Evolutionary conservation across 2,888 invertebrate genomes (phyloP).

Genomic region (Diplazon laetatorius): DNA sequence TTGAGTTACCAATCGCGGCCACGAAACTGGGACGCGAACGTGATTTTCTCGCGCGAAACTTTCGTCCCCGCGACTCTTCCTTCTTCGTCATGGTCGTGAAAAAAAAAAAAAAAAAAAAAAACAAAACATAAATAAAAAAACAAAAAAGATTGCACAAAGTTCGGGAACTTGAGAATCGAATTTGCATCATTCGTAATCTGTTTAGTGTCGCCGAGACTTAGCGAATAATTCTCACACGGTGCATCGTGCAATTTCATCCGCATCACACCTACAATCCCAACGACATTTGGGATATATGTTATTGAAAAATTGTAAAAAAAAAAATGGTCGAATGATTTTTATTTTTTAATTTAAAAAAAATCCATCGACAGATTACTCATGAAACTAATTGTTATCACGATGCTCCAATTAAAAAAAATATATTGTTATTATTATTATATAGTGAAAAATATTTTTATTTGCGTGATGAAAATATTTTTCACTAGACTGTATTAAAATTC

Average conservation of each 20-base stretch:
- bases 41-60: constrained; percentile 55
- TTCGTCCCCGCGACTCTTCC: constrained; percentile 29
- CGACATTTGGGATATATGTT: too few relatives aligned
- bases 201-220: constrained; percentile 24
- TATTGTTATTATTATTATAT: too few relatives aligned
- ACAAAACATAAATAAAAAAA: background rate
- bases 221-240: background rate
- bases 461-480: too few relatives aligned
- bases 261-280: background rate
- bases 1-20: constrained; percentile 79
- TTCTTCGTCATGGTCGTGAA: background rate
- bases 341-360: too few relatives aligned
- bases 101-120: constrained; percentile 27
- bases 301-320: too few relatives aligned
- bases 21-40: constrained; percentile 76
- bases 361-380: too few relatives aligned
- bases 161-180: constrained; percentile 53
- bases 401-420: too few relatives aligned
- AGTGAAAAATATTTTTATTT: too few relatives aligned
- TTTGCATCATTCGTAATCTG: constrained; percentile 51
- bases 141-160: background rate
- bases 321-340: too few relatives aligned
- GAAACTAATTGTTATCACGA: too few relatives aligned
- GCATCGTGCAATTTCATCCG: background rate
- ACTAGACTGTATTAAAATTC: too few relatives aligned